These are phyloP conservation scores for Origma solitaria DNA, from an alignment of 2,113 vertebrate species.

Conservation along the genomic window DNA sequence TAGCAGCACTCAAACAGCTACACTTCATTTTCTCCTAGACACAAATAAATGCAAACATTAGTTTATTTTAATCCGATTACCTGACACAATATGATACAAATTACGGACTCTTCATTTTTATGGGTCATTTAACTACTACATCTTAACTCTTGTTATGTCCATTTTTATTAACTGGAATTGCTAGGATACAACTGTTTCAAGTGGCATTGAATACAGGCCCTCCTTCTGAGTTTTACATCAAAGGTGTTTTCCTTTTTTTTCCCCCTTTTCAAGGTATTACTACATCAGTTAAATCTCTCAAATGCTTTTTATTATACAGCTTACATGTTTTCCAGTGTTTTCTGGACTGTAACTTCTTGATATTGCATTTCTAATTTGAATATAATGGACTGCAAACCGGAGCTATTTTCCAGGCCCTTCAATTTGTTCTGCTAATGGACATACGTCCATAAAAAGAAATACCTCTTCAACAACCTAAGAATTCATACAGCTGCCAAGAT, in stretches of 20 bases:
- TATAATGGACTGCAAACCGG: not conserved
- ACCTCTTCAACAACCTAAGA: not conserved
- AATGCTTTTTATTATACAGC: not conserved
- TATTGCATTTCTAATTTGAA: not conserved
- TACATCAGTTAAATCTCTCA: not conserved
- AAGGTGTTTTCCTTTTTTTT: not conserved
- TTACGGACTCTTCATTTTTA: conserved; percentile 35
- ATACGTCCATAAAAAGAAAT: not conserved
- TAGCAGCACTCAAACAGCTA: conserved; percentile 46
- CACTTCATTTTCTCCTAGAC: conserved; percentile 58
- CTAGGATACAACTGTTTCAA: conserved; percentile 43
- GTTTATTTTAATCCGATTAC: conserved; percentile 65
- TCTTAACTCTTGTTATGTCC: conserved; percentile 37
- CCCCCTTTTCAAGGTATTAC: not conserved
- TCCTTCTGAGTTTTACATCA: not conserved
- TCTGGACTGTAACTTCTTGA: not conserved
- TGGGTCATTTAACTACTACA: conserved; percentile 49
- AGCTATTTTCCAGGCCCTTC: not conserved
- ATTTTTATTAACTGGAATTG: conserved; percentile 57
- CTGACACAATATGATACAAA: conserved; percentile 52
- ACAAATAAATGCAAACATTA: conserved; percentile 53
- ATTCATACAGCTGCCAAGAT: not conserved
- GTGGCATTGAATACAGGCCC: conserved; percentile 1
- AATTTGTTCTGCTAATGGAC: not conserved
- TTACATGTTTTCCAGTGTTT: not conserved